phyloP scores from a whole-genome alignment of 1,140 invertebrate species.

The Heliconius congener region DNA sequence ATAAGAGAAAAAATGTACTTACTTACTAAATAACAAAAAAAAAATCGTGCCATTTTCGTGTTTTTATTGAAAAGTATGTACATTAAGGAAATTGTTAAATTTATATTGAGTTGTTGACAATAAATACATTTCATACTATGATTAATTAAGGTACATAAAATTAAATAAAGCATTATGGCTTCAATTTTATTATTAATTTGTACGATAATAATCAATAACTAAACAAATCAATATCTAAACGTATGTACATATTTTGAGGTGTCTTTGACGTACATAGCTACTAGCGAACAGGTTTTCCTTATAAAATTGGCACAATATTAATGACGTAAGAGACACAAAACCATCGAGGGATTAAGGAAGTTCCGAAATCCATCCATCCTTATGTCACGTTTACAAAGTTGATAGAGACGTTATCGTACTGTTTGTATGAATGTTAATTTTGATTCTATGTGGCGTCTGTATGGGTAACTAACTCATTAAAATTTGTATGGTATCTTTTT shows the following conservation, averaged over 20 bases:
- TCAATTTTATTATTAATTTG: too few relatives aligned
- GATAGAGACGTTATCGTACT: neutral
- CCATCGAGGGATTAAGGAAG: conserved; percentile 3
- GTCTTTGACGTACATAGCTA: neutral
- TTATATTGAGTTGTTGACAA: too few relatives aligned
- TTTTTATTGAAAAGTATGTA: too few relatives aligned
- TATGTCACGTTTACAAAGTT: neutral
- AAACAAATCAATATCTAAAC: neutral
- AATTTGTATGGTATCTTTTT: neutral
- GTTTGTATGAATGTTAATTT: conserved; percentile 6
- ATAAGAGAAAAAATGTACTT: too few relatives aligned
- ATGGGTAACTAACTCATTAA: neutral
- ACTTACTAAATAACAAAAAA: too few relatives aligned
- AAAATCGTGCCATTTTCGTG: too few relatives aligned
- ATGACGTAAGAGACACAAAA: neutral
- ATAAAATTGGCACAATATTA: neutral
- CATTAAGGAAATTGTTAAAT: too few relatives aligned
- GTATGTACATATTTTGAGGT: neutral
- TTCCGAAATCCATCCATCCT: neutral
- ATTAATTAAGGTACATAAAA: too few relatives aligned
- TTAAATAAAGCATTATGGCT: too few relatives aligned
- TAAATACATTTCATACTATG: too few relatives aligned
- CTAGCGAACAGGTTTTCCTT: neutral
- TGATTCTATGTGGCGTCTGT: neutral
- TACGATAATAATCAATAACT: too few relatives aligned